Conservation (phyloP, 2,888 invertebrate genomes). For the Pseudococcus longispinus region DNA sequence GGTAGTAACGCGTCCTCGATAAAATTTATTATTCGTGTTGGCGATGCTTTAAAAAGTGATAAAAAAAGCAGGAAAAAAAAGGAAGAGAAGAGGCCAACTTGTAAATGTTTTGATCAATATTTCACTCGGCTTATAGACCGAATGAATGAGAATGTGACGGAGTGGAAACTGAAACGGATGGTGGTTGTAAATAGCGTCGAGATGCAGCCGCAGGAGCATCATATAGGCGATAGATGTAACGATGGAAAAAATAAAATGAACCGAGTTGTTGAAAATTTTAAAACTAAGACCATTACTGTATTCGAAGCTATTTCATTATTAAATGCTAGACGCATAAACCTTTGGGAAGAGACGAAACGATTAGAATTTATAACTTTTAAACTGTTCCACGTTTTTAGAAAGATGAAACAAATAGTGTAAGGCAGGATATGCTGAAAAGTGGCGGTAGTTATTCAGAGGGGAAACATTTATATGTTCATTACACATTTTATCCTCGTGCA, state of each 20-base stretch:
- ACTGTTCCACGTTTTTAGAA: constrained; percentile 1
- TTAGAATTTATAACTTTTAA: constrained; percentile 34
- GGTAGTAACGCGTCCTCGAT: not conserved
- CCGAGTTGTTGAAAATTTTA: constrained; percentile 13
- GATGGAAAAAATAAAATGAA: too few species aligned
- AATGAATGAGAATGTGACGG: not conserved
- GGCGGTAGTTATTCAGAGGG: not conserved
- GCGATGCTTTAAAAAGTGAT: constrained; percentile 26
- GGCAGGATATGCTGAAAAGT: not conserved
- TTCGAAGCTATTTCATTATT: constrained; percentile 26
- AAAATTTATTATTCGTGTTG: constrained; percentile 19
- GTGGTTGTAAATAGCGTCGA: too few species aligned
- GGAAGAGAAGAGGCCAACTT: not conserved
- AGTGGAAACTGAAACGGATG: too few species aligned
- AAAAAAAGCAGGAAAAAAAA: not conserved
- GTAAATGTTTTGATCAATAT: constrained; percentile 18
- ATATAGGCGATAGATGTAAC: too few species aligned
- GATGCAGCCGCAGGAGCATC: too few species aligned
- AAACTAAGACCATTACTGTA: constrained; percentile 5
- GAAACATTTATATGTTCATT: constrained; percentile 31
- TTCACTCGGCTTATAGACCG: not conserved
- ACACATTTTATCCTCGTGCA: constrained; percentile 31
- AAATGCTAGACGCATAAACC: constrained; percentile 31
- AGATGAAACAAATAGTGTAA: constrained; percentile 7
- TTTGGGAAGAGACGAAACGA: constrained; percentile 2